These are phyloP conservation scores for Pangasius larnaudii DNA, from an alignment of 2,797 vertebrate species.

Conservation along the genomic window DNA sequence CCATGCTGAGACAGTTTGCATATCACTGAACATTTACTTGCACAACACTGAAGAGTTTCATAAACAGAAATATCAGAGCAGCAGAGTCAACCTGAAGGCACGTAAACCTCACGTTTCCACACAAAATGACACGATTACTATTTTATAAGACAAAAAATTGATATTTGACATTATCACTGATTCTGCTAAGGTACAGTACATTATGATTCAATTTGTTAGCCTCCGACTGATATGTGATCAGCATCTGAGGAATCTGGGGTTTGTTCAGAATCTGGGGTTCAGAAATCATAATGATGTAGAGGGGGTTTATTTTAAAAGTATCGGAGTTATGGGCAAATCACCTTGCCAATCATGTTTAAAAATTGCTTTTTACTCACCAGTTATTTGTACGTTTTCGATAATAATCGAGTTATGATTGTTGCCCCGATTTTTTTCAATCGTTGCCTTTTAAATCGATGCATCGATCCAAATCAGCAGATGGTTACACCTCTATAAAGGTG, in stretches of 20 bases:
- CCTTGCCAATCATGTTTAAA: background rate
- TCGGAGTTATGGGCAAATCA: background rate
- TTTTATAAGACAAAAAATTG: no score
- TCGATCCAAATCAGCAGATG: background rate
- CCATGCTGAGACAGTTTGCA: constrained; percentile 59
- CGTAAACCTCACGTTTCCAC: background rate
- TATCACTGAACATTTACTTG: constrained; percentile 39
- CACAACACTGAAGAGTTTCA: background rate
- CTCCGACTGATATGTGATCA: background rate
- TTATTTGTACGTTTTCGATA: background rate
- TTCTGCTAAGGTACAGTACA: background rate
- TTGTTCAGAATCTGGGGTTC: background rate
- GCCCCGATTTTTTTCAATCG: background rate
- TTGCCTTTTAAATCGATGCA: background rate
- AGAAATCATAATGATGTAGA: background rate
- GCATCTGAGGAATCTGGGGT: no score
- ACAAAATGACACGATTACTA: background rate
- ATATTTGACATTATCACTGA: background rate
- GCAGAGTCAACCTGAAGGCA: background rate
- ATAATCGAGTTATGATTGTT: background rate
- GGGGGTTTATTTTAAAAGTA: background rate
- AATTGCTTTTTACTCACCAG: background rate
- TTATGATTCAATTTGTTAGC: background rate
- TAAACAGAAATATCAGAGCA: background rate
- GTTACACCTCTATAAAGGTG: background rate